Conservation (phyloP, 1,140 invertebrate species). For the Drosophila hydei region DNA sequence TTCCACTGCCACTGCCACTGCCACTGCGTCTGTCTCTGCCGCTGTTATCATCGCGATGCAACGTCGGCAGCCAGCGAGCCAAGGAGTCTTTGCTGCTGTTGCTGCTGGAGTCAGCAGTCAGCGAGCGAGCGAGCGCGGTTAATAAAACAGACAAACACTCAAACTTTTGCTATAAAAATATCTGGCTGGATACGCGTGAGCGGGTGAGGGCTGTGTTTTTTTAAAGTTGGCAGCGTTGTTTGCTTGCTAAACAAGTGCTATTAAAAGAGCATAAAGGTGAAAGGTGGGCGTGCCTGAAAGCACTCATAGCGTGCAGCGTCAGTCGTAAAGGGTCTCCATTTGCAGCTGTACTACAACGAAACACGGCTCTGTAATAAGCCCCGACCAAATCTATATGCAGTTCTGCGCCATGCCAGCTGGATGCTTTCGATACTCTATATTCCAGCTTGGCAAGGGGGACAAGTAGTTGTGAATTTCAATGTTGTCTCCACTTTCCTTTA, state of each 20-base stretch:
- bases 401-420: conserved; percentile 3
- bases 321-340: conserved; percentile 58
- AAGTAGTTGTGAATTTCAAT: too few species aligned
- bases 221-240: conserved; percentile 74
- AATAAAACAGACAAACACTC: conserved; percentile 83
- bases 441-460: too few species aligned
- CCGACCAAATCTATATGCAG: conserved; percentile 46
- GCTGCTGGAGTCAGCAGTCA: conserved; percentile 11
- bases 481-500: background rate
- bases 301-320: conserved; percentile 30
- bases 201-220: conserved; percentile 40
- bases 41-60: conserved; percentile 31
- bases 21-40: background rate
- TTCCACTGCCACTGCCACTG: conserved; percentile 16
- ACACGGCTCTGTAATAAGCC: conserved; percentile 54
- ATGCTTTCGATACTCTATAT: conserved; percentile 18
- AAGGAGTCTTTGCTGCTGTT: conserved; percentile 12
- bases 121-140: conserved; percentile 61
- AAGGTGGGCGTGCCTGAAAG: conserved; percentile 52
- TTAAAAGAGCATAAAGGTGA: conserved; percentile 79
- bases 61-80: conserved; percentile 12
- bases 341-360: conserved; percentile 16
- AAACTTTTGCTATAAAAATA: conserved; percentile 83
- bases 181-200: conserved; percentile 40
- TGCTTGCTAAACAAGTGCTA: conserved; percentile 80